phyloP scores from a whole-genome alignment of 2,888 invertebrate genomes.

The Macrophya annulata region DNA sequence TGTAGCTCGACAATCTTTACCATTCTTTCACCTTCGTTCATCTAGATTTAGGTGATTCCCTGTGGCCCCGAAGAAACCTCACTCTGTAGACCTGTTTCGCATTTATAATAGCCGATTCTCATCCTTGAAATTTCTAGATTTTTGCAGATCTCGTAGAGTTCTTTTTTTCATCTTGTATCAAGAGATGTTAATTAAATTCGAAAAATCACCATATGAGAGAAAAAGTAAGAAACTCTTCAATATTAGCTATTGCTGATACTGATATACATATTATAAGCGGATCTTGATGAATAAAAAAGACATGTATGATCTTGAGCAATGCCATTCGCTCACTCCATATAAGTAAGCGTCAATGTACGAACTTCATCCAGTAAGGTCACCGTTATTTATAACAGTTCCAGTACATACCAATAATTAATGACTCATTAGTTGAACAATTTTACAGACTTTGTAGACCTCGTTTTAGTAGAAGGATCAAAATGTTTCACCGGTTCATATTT shows the following conservation, averaged over 20 bases:
- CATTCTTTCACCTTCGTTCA: not conserved
- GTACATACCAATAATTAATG: not conserved
- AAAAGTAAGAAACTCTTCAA: not conserved
- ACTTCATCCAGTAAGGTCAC: not conserved
- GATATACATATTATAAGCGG: not conserved
- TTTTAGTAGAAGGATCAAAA: no score
- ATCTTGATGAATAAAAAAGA: not conserved
- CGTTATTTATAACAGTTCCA: not conserved
- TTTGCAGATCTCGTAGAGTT: not conserved
- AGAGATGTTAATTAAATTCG: not conserved
- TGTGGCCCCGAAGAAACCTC: not conserved
- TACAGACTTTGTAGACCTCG: not conserved
- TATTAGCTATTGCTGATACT: not conserved
- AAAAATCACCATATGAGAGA: not conserved
- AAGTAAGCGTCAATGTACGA: not conserved
- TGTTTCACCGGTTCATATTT: no score
- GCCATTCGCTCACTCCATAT: constrained; percentile 3
- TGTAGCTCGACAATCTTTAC: no score
- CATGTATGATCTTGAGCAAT: not conserved
- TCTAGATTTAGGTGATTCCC: not conserved
- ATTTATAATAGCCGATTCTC: not conserved
- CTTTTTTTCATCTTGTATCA: not conserved
- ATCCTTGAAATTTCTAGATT: not conserved
- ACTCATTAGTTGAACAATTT: not conserved
- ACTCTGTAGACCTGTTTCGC: not conserved